Base-by-base conservation (phyloP, 1,140 invertebrate genomes). In the Macrobrachium rosenbergii region DNA sequence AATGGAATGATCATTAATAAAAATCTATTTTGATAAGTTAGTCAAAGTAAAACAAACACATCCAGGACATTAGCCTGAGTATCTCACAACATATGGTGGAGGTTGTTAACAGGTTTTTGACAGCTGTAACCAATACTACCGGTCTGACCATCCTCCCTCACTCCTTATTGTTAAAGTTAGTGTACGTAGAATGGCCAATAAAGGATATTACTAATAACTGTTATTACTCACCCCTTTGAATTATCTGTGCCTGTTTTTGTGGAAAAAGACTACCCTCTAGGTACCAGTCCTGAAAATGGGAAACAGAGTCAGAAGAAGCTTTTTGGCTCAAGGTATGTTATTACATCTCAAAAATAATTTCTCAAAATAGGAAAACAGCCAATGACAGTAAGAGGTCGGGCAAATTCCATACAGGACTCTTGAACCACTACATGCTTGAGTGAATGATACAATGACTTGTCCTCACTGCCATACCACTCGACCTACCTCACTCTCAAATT, bases 121-220 rank as follows among this genome's bases (percentile, higher is more conserved):
- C 82, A 75, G 82, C 76, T 59, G 62, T 83, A n/a, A 63, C 82
- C 82, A 63, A 60, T 45, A 69, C 82, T 76, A 62, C 59, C 45
- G 52, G 58, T 63, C 73, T 60, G 69, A 62, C 52, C 72, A 75
- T 75, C 72, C 82, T 75, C 76, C 82, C 58, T 75, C 82, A 60
- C 82, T 76, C 82, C 76, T 83, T 72, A 83, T 83, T 83, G 82
- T 83, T 83, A 83, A 83, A 83, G 67, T 83, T 83, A 83, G 82
- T 83, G 82, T 83, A 75, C 72, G 72, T 83, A 83, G 82, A 83
- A 83, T 76, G 82, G 82, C 82, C 82, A 83, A 83, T 83, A 83
- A 83, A 83, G 67, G 82, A 82, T 76, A 83, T 83, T 83, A 83
- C 72, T 83, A 83, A 62, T 76, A 14, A 21, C 21, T 17, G 28